phyloP scores from a whole-genome alignment of 2,797 vertebrate species.

The Pangasius mekongensis region DNA sequence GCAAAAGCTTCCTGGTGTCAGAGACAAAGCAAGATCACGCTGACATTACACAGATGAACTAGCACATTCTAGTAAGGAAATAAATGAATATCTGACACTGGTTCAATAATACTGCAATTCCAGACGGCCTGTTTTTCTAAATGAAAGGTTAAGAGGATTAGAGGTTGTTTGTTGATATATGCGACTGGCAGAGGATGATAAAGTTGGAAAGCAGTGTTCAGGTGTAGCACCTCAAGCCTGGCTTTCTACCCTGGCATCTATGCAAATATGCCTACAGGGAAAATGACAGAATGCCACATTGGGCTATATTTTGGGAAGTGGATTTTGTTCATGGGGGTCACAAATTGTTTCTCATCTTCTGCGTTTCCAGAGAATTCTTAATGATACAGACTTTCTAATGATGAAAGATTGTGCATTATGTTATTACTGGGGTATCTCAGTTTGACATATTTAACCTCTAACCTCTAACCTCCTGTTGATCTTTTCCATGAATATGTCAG shows the following conservation, averaged over 20 bases:
- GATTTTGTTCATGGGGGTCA: constrained; percentile 7
- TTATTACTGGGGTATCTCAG: background rate
- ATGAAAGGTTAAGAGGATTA: constrained; percentile 78
- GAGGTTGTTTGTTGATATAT: constrained; percentile 71
- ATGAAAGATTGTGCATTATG: background rate
- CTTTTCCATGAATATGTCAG: background rate
- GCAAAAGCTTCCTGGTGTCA: background rate
- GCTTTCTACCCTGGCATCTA: constrained; percentile 60
- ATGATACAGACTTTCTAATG: background rate
- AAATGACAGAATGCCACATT: constrained; percentile 28
- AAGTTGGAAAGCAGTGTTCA: constrained; percentile 63
- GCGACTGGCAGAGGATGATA: constrained; percentile 75
- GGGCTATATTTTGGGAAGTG: constrained; percentile 50
- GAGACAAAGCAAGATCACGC: constrained; percentile 36
- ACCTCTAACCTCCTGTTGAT: background rate
- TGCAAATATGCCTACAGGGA: constrained; percentile 52
- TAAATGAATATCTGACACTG: constrained; percentile 60
- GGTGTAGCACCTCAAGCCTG: constrained; percentile 63
- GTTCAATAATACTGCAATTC: constrained; percentile 62
- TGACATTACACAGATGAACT: constrained; percentile 50
- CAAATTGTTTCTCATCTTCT: background rate
- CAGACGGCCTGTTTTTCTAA: constrained; percentile 63
- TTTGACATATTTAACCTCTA: background rate
- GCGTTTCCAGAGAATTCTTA: background rate
- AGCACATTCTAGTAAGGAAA: constrained; percentile 62